Percentiles rank a stretch among this genome's conserved stretches.
These are phyloP conservation scores for Formica exsecta DNA, from an alignment of 1,140 invertebrate genomes.

Conservation along the genomic window DNA sequence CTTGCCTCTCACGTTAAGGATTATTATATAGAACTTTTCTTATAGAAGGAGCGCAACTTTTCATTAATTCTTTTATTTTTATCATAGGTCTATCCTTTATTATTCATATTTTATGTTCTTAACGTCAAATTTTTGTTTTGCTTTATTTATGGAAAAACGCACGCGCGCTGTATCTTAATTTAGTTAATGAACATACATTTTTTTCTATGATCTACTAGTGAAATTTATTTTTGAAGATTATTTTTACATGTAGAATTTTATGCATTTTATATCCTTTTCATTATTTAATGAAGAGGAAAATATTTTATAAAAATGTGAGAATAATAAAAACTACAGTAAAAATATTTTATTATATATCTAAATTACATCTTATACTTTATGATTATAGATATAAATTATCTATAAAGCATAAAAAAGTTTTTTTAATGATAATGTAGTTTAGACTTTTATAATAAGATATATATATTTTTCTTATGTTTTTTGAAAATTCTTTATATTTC, in stretches of 20 bases:
- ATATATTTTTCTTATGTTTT: too few species aligned
- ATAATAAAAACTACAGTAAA: background rate
- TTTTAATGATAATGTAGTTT: background rate
- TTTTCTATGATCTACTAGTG: background rate
- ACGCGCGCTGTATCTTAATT: background rate
- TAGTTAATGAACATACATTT: background rate
- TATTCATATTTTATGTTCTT: background rate
- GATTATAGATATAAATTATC: background rate
- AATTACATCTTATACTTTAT: background rate
- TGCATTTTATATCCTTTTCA: background rate
- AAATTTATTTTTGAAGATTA: conserved; percentile 1
- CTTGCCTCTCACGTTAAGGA: background rate
- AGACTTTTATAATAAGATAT: background rate
- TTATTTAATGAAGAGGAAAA: background rate
- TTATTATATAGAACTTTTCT: conserved; percentile 21
- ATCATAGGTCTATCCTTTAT: background rate
- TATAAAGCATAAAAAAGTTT: background rate
- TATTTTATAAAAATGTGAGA: background rate
- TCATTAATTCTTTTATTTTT: conserved; percentile 19
- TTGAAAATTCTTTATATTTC: background rate
- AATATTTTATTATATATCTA: background rate
- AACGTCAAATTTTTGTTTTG: conserved; percentile 16
- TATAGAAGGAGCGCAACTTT: background rate
- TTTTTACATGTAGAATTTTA: background rate
- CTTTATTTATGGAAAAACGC: background rate